Evolutionary conservation across 2,113 vertebrate genomes (phyloP).

Genomic region (Progne subis): DNA sequence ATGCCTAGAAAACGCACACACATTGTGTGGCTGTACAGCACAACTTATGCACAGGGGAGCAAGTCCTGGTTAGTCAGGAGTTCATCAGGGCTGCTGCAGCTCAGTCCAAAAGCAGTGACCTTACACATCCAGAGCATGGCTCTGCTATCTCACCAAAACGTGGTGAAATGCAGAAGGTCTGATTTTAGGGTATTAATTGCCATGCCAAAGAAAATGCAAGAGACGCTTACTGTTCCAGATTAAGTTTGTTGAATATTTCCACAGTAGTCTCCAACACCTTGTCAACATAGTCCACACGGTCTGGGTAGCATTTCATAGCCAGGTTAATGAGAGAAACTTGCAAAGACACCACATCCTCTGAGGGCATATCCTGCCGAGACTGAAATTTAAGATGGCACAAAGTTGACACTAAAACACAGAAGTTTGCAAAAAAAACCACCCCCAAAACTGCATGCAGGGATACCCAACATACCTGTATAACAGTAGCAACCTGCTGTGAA

Average conservation of each 20-base stretch:
- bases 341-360: constrained; percentile 95
- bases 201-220: not conserved
- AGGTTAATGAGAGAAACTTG: constrained; percentile 99
- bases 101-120: not conserved
- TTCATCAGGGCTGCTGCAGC: not conserved
- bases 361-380: constrained; percentile 99
- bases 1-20: not conserved
- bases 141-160: not conserved
- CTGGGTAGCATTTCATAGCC: constrained; percentile 98
- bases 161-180: not conserved
- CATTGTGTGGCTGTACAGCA: not conserved
- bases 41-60: not conserved
- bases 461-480: constrained; percentile 86
- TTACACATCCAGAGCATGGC: not conserved
- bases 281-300: constrained; percentile 98
- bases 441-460: not conserved
- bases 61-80: not conserved
- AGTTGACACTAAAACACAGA: not conserved
- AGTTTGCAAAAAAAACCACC: not conserved
- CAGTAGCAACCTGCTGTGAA: constrained; percentile 97
- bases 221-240: constrained; percentile 91
- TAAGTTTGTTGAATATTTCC: constrained; percentile 98
- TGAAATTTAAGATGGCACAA: constrained; percentile 51
- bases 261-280: constrained; percentile 97
- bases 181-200: not conserved